Base-by-base conservation (phyloP, 2,113 vertebrate species). In the Urocolius indicus region DNA sequence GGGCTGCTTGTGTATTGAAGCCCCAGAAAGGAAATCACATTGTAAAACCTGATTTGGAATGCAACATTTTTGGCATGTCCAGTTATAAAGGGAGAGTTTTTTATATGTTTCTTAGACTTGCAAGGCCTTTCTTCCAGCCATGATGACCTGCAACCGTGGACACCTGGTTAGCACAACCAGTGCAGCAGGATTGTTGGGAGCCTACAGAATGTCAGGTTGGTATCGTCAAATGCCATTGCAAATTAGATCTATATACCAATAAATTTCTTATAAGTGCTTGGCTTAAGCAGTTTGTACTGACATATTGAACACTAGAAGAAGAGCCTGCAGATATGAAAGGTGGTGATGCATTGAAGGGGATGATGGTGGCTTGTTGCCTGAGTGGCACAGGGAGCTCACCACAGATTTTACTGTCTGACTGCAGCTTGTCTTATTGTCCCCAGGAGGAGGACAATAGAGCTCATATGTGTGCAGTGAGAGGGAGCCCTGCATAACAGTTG, bases 121-220 rank as follows among this genome's bases (percentile, higher is more conserved):
- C 66, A 99, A 99, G 97, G 99, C 98, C 15, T 99, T 99, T 90
- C 98, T 99, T 54, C 99, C 99, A 74, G 98, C 99, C 49, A 99
- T 99, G 99, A 97, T 98, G 2, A 97, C 98, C 51, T 98, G 97
- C 34, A 98, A 99, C 81, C 98, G 97, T n/a, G 99, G 99, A 11
- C 99, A 99, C 58, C 96, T 99, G 84, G 98, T 99, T 69, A 98
- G 97, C 95, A 98, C 97, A 84, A 96, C 98, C 83, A 99, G 98
- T 89, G 95, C 78, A 55, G 97, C 98, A 17, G 99, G 98, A 67
- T 90, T 99, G 15, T 7, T 97, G 12, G 98, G 98, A 67, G 10
- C 97, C 57, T 98, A 98, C 76, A 98, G 98, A 34, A 8, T 84
- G 7, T 96, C 98, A 98, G 99, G 99, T 99, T 93, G 43, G 54